Conservation (phyloP, 2,113 vertebrate genomes). For the Tragelaphus scriptus region DNA sequence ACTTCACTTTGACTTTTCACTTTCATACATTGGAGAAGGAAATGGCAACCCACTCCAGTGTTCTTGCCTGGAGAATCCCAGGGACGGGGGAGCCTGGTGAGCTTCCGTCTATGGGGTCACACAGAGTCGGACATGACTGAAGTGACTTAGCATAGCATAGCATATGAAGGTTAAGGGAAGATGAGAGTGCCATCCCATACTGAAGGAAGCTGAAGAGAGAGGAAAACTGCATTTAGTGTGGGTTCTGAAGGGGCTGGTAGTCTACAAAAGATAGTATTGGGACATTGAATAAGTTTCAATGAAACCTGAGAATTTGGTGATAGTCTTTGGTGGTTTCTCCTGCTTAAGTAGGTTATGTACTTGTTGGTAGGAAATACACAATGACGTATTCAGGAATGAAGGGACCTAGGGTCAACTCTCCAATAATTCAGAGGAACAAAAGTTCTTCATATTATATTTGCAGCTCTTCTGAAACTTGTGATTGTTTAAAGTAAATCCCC, state of each 20-base stretch:
- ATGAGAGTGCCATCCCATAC: fast-evolving
- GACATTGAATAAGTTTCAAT: not conserved
- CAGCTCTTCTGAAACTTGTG: not conserved
- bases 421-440: not conserved
- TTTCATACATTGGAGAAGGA: too few relatives aligned
- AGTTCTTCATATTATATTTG: not conserved
- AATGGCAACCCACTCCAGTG: too few relatives aligned
- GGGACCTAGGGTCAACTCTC: not conserved
- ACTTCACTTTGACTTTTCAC: too few relatives aligned
- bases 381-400: too few relatives aligned
- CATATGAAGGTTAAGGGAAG: not conserved
- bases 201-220: not conserved
- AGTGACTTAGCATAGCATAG: too few relatives aligned
- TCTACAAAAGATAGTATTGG: not conserved
- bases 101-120: too few relatives aligned
- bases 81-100: too few relatives aligned
- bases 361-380: not conserved
- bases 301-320: not conserved
- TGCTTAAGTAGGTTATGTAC: not conserved
- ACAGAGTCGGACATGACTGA: too few relatives aligned
- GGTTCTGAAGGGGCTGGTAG: not conserved
- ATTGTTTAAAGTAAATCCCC: not conserved
- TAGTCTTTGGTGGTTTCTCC: not conserved
- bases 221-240: not conserved
- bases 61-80: too few relatives aligned